These are phyloP conservation scores for Novumbra hubbsi DNA, from an alignment of 2,797 vertebrate species.

Conservation along the genomic window DNA sequence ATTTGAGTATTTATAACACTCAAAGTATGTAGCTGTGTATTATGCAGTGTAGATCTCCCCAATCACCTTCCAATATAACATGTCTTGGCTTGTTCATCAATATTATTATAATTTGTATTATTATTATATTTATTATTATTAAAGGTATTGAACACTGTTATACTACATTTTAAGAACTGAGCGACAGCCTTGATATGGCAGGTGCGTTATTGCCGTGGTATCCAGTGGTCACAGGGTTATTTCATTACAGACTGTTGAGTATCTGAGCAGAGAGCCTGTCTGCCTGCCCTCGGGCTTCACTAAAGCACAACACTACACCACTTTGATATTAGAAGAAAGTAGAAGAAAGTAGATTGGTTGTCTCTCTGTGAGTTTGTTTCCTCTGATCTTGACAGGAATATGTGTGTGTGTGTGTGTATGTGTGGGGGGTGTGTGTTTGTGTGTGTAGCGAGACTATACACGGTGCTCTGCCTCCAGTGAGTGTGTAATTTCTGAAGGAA, in stretches of 20 bases:
- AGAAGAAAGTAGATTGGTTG: constrained; percentile 15
- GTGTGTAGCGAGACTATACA: not conserved
- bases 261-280: constrained; percentile 9
- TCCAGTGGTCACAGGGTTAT: constrained; percentile 3
- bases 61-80: not conserved
- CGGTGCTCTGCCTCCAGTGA: constrained; percentile 2
- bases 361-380: constrained; percentile 18
- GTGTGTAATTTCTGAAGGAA: constrained; percentile 21
- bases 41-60: not conserved
- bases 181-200: not conserved
- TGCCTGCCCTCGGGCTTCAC: constrained; percentile 21
- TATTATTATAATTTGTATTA: not conserved
- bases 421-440: constrained; percentile 3
- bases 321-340: constrained; percentile 9
- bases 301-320: constrained; percentile 11
- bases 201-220: not conserved
- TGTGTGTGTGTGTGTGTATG: not conserved
- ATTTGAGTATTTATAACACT: not conserved
- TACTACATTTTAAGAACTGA: not conserved
- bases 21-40: not conserved
- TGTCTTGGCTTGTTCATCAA: not conserved
- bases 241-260: constrained; percentile 28
- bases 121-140: not conserved
- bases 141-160: not conserved
- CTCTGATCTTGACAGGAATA: constrained; percentile 23